Evolutionary conservation across 1,140 invertebrate genomes (phyloP), one percentile per base, ranked within the genome.

Genomic region (Drosophila lini): DNA sequence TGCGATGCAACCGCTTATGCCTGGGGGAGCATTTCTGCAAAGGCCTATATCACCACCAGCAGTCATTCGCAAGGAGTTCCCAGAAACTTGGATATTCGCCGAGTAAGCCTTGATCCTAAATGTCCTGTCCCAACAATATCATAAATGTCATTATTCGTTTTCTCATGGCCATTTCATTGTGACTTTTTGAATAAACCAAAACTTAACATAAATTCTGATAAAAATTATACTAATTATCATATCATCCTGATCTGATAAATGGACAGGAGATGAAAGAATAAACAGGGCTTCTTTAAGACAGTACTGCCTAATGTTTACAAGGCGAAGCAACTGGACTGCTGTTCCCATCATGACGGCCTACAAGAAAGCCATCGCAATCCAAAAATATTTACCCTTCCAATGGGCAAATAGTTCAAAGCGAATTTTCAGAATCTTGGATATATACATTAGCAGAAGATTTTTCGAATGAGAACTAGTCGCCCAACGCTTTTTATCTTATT

Each of bases 51-150:
- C 41, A 32, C 13, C 28, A 22, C 57, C 28, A 28, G 3, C 52
- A 32, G 44, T 36, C 34, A 53, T 80, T 44, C 80, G 83, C 15
- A 56, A 79, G 69, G 62, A 79, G 50, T 84, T 90, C 48, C 41
- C 69, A 48, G 83, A 90, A 69, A 74, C 63, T 42, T 89, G 80
- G 78, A 76, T 88, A 28, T 78, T 73, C 74, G 31, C 63, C 36
- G 53, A 73, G 57, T 59, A 58, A 58, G 22, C 5, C 5, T 16
- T 32, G 40, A 10, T 47, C 3, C 9, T n/a, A 11, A 15, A 38
- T 58, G 53, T 28, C 25, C 25, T 22, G 60, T 41, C 31, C 6
- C 50, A 52, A 19, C 10, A 19, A 34, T 3, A 52, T 34, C 16
- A 52, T 5, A 8, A 8, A 31, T 10, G n/a, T 58, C 34, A 58